Base-by-base conservation (phyloP, 1,140 invertebrate genomes). In the Ips typographus region DNA sequence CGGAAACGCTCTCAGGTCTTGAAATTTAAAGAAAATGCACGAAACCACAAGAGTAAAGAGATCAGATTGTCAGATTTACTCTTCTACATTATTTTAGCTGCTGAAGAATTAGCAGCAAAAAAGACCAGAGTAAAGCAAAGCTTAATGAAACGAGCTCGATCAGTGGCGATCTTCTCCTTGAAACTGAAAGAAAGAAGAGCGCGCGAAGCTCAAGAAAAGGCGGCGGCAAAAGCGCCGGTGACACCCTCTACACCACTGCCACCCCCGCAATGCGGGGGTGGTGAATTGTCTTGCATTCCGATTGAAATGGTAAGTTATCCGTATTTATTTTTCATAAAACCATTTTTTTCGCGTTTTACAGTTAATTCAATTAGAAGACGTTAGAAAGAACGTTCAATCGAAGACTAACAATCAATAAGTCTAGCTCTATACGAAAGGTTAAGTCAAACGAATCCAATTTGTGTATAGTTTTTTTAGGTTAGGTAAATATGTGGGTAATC, bases 141-240 rank as follows among this genome's bases (percentile, higher is more conserved):
- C 70, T 77, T 93, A 53, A 90, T 93, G 80, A 93, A 93, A 78
- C 84, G 91, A 55, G 91, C 91, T 2, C 83, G 91, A 5, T 91
- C 90, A 1, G 91, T 93, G 40, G 91, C 91, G 4, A 91, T 93
- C 71, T 93, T 93, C 79, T 92, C 91, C 1, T 79, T 93, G 38
- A 92, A 91, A 60, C 77, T 93, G 58, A 89, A 91, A 68, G 89
- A 91, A 71, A 84, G 90, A 43, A 82, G 91, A 52, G 91, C 91
- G 37, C 84, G 89, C 1, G 90, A 91, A 61, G 89, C 89, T 0
- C 87, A 88, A 64, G 83, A 86, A 65, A 88, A 86, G 67, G 86
- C 86, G 2, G 86, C 86, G 2, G 77, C 72, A 36, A 76, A 77
- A 71, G 78, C 81, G 47, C 76, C 82, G 22, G 78, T 80, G 40